A percentile compares a stretch with the other conserved stretches of the same genome.
Evolutionary conservation across 2,113 vertebrate genomes (phyloP).

Genomic region (Arvicanthis niloticus): DNA sequence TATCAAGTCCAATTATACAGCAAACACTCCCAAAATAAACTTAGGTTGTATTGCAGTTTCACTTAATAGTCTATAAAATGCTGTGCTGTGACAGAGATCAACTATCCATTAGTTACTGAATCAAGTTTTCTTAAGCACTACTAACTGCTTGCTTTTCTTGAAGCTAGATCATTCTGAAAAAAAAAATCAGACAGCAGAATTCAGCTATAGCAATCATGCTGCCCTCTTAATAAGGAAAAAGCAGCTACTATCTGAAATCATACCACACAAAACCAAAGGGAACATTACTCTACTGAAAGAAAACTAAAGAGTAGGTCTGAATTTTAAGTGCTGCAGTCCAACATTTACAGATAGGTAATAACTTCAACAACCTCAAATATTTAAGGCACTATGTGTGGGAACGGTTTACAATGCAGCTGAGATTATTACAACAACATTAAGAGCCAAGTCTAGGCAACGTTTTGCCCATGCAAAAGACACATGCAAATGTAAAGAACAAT

Average conservation of each 20-base stretch:
- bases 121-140: conserved; percentile 95
- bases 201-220: conserved; percentile 94
- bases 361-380: conserved; percentile 99
- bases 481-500: conserved; percentile 98
- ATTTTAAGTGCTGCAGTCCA: conserved; percentile 99
- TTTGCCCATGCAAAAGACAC: conserved; percentile 99
- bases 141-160: conserved; percentile 93
- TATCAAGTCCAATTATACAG: conserved; percentile 90
- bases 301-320: conserved; percentile 93
- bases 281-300: conserved; percentile 91
- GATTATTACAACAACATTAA: conserved; percentile 97
- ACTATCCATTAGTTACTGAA: conserved; percentile 95
- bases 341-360: conserved; percentile 98
- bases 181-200: conserved; percentile 91
- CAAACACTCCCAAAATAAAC: conserved; percentile 92
- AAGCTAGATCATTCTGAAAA: conserved; percentile 94
- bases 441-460: conserved; percentile 96
- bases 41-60: conserved; percentile 97
- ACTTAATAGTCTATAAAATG: conserved; percentile 95
- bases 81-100: conserved; percentile 88
- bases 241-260: conserved; percentile 92
- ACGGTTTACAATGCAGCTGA: conserved; percentile 98
- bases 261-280: conserved; percentile 92
- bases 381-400: conserved; percentile 99
- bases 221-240: conserved; percentile 89